Conservation (phyloP, 2,113 vertebrate species). For the Diglossa brunneiventris region DNA sequence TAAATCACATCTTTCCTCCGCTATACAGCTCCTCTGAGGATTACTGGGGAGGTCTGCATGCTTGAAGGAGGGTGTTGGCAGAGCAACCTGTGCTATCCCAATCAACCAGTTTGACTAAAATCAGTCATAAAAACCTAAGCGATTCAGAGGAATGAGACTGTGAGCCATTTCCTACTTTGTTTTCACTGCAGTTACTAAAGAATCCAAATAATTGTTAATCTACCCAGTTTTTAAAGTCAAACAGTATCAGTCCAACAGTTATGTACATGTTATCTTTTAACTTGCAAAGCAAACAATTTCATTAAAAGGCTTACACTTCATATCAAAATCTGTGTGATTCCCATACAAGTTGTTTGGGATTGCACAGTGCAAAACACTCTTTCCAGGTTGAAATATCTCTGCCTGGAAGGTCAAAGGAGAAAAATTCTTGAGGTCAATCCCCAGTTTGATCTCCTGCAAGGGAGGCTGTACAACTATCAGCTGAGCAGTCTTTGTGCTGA, state of each 20-base stretch:
- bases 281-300: neutral
- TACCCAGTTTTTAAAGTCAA: neutral
- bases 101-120: neutral
- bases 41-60: neutral
- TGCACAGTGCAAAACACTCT: neutral
- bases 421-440: conserved; percentile 27
- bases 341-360: neutral
- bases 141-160: neutral
- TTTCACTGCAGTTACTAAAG: neutral
- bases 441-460: neutral
- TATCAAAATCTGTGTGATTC: neutral
- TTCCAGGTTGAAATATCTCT: neutral
- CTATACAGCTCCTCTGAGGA: neutral
- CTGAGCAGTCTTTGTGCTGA: conserved; percentile 60
- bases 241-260: neutral
- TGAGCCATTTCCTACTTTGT: neutral
- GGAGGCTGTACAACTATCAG: neutral
- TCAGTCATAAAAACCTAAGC: neutral
- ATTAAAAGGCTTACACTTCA: neutral
- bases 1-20: neutral
- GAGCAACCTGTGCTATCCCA: neutral
- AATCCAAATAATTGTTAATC: neutral
- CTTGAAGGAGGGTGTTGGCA: neutral
- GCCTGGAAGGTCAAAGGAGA: neutral
- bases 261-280: neutral